Evolutionary conservation across 1,140 invertebrate genomes (phyloP).

Genomic region (Caligus rogercresseyi): DNA sequence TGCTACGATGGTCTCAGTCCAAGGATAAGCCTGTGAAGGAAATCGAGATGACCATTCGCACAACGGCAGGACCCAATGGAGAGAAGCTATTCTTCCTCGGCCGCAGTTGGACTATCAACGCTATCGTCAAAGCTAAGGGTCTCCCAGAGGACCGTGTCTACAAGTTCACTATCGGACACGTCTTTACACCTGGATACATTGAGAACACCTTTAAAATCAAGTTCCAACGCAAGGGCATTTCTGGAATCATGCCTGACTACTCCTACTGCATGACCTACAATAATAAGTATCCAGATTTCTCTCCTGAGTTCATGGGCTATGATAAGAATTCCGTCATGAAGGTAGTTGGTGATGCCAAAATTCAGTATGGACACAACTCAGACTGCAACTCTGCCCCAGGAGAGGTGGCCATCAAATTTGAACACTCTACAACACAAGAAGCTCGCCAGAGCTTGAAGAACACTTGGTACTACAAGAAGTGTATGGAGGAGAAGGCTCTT

Average conservation of each 20-base stretch:
- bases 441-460: neutral
- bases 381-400: slow-evolving; percentile 1
- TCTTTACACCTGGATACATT: slow-evolving; percentile 6
- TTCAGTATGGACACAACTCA: slow-evolving; percentile 9
- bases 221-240: neutral
- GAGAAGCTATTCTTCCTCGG: slow-evolving; percentile 11
- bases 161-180: neutral
- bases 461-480: slow-evolving; percentile 17
- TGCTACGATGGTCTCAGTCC: slow-evolving; percentile 6
- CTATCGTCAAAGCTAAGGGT: slow-evolving; percentile 14
- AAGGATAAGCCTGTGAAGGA: slow-evolving; percentile 14
- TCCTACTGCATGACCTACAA: slow-evolving; percentile 3
- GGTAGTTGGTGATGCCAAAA: neutral
- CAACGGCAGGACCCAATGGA: neutral
- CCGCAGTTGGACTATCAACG: slow-evolving; percentile 5
- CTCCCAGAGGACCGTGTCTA: neutral
- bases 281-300: slow-evolving; percentile 14
- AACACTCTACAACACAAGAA: slow-evolving; percentile 15
- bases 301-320: slow-evolving; percentile 1
- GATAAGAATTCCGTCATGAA: neutral
- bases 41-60: slow-evolving; percentile 14
- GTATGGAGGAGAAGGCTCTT: slow-evolving; percentile 16
- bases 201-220: slow-evolving; percentile 9
- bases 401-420: slow-evolving; percentile 1
- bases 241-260: slow-evolving; percentile 6